These are phyloP conservation scores for Momotus momota DNA, from an alignment of 2,797 vertebrate species.

Conservation along the genomic window DNA sequence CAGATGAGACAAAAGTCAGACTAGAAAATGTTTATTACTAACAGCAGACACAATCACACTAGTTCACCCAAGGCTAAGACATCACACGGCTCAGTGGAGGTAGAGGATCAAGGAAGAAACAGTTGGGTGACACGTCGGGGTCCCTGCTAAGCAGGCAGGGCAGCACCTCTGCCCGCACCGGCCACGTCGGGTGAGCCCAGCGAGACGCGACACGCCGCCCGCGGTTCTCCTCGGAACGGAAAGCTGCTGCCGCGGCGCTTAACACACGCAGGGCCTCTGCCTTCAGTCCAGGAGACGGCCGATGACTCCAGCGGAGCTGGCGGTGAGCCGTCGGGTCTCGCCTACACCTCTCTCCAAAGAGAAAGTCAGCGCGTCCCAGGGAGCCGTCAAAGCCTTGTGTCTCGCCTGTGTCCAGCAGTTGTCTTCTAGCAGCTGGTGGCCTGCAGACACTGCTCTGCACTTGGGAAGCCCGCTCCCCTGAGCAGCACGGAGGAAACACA, in stretches of 20 bases:
- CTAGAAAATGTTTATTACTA: background rate
- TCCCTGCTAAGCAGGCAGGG: background rate
- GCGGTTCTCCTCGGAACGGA: conserved; percentile 3
- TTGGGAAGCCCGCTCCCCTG: background rate
- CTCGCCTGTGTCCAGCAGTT: background rate
- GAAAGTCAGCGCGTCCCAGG: background rate
- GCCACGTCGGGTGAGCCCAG: background rate
- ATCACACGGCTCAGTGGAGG: background rate
- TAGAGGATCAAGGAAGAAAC: background rate
- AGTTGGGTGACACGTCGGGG: background rate
- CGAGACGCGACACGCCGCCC: background rate
- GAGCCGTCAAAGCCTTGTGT: background rate
- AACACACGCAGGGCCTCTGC: conserved; percentile 6
- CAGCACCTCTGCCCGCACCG: background rate
- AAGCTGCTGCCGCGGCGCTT: background rate
- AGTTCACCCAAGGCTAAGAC: background rate
- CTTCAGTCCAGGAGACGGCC: background rate
- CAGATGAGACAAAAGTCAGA: background rate
- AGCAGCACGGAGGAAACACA: background rate
- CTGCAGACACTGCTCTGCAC: background rate
- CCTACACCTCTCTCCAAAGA: background rate
- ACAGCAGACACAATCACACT: background rate
- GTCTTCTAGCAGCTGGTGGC: too few species aligned
- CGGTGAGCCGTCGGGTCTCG: background rate
- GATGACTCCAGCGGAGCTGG: background rate